Conservation (phyloP, 2,113 vertebrate genomes). For the Cathartes aura region DNA sequence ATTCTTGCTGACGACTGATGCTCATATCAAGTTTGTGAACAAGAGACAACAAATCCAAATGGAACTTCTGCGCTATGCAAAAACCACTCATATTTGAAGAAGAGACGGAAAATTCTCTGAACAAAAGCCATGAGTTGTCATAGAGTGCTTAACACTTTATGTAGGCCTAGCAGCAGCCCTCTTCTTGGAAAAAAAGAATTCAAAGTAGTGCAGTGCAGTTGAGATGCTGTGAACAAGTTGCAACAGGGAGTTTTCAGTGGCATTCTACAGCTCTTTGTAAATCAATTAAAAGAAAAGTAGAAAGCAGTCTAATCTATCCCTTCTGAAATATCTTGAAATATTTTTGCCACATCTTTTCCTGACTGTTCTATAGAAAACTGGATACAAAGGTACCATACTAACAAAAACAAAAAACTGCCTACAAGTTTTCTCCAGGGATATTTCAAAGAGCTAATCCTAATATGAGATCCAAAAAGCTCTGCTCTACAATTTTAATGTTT, state of each 20-base stretch:
- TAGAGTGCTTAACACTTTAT: neutral
- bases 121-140: neutral
- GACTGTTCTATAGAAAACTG: neutral
- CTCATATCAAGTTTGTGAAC: neutral
- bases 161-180: neutral
- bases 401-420: neutral
- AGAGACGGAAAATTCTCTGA: neutral
- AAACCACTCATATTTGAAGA: neutral
- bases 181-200: neutral
- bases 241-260: neutral
- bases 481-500: conserved; percentile 17
- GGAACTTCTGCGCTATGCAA: neutral
- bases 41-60: neutral
- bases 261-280: conserved; percentile 28
- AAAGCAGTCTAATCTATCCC: conserved; percentile 6
- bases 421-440: neutral
- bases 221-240: neutral
- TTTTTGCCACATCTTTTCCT: conserved; percentile 3
- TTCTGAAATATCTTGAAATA: conserved; percentile 58
- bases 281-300: conserved; percentile 40
- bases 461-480: conserved; percentile 36
- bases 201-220: neutral
- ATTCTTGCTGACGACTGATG: neutral
- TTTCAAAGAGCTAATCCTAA: conserved; percentile 55
- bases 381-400: neutral